phyloP scores from a whole-genome alignment of 2,888 invertebrate species.

The Drosophila ustulata region DNA sequence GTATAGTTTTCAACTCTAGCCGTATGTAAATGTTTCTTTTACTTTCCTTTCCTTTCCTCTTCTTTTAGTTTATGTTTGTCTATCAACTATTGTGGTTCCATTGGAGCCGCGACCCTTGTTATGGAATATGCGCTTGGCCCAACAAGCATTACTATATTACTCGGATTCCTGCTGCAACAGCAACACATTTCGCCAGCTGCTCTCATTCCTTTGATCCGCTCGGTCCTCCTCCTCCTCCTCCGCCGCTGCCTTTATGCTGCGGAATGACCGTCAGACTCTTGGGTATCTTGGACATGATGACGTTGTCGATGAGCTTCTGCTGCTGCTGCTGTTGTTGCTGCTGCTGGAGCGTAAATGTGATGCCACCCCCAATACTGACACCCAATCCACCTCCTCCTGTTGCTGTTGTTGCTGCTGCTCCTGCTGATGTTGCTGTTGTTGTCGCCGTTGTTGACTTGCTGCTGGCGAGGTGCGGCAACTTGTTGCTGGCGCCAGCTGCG shows the following conservation, averaged over 20 bases:
- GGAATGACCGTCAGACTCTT: constrained; percentile 93
- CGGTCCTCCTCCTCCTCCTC: constrained; percentile 30
- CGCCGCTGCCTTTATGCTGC: constrained; percentile 85
- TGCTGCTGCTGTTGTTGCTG: constrained; percentile 73
- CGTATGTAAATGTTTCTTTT: constrained; percentile 23
- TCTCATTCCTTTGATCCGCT: constrained; percentile 43
- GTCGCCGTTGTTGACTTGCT: constrained; percentile 75
- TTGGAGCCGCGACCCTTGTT: neutral
- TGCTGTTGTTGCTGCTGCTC: neutral
- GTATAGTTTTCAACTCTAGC: constrained; percentile 62
- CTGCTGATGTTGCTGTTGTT: constrained; percentile 21
- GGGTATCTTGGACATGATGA: constrained; percentile 91
- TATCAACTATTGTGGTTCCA: constrained; percentile 27
- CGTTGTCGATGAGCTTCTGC: constrained; percentile 81
- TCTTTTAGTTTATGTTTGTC: neutral
- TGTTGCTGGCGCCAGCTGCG: constrained; percentile 44
- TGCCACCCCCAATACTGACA: constrained; percentile 18
- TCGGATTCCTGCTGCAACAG: too few species aligned
- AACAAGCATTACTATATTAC: too few species aligned
- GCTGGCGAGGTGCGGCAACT: constrained; percentile 74
- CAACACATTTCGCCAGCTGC: neutral
- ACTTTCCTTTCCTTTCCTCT: neutral
- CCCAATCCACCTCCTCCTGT: constrained; percentile 2
- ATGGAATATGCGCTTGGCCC: too few species aligned
- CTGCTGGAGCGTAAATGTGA: constrained; percentile 55